phyloP scores from a whole-genome alignment of 2,797 vertebrate species.

The Ammospiza maritima region DNA sequence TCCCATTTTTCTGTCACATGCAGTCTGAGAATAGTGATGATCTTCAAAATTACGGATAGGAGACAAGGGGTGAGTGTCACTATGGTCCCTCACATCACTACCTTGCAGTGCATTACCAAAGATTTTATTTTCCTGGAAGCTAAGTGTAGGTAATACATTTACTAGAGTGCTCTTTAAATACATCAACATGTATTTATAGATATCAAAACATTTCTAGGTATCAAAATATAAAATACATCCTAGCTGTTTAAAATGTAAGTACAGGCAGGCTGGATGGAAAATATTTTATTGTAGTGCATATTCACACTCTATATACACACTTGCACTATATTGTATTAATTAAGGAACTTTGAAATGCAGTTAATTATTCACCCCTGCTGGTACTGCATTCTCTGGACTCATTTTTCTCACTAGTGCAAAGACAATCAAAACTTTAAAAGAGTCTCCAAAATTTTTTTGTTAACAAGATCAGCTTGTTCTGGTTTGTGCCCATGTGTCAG shows the following conservation, averaged over 20 bases:
- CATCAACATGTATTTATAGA: not conserved
- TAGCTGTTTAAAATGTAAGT: not conserved
- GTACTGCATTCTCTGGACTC: not conserved
- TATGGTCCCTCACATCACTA: not conserved
- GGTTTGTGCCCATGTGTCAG: not conserved
- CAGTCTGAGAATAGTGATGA: not conserved
- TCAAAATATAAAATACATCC: not conserved
- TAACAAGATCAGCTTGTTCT: not conserved
- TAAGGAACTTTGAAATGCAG: not conserved
- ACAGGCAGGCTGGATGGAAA: not conserved
- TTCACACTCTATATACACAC: too few relatives aligned
- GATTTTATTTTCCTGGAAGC: not conserved
- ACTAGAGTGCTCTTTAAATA: not conserved
- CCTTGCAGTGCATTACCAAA: not conserved
- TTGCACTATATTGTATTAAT: not conserved
- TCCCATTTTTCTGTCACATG: conserved; percentile 17
- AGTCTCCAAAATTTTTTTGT: not conserved
- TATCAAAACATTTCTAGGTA: not conserved
- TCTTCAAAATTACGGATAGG: not conserved
- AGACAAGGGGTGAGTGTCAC: not conserved
- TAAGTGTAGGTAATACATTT: not conserved
- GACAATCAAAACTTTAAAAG: not conserved
- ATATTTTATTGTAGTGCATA: not conserved
- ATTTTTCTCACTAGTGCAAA: not conserved
- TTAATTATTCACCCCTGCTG: not conserved